These are phyloP conservation scores for Acanthaster planci DNA, from an alignment of 35 echinoderm and acorn worm species.

Conservation along the genomic window DNA sequence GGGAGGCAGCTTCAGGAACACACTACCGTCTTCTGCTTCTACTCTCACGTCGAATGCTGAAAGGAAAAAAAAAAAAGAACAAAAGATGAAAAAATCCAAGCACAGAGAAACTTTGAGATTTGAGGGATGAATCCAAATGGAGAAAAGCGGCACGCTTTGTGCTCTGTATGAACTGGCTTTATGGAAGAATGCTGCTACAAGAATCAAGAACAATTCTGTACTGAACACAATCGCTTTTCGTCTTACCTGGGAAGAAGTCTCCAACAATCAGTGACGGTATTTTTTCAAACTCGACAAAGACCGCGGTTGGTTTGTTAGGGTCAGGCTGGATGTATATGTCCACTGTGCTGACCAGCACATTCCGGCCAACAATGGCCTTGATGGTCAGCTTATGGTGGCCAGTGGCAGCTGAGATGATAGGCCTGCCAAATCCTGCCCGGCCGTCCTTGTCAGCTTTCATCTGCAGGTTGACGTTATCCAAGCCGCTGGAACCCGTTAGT, in stretches of 20 bases:
- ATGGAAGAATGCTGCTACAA: too few species aligned
- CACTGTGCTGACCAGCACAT: constrained; percentile 36
- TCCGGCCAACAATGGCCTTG: constrained; percentile 60
- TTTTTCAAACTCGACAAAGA: constrained; percentile 59
- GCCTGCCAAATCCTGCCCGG: constrained; percentile 68
- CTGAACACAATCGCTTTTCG: too few species aligned
- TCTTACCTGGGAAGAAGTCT: constrained; percentile 75
- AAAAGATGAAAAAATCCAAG: neutral
- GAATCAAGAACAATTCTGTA: too few species aligned
- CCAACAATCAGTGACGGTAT: constrained; percentile 45
- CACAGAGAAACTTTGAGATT: too few species aligned
- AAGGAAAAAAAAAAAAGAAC: constrained; percentile 3
- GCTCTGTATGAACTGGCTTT: too few species aligned
- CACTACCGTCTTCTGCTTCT: constrained; percentile 66
- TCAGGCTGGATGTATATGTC: constrained; percentile 61
- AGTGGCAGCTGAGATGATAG: constrained; percentile 52
- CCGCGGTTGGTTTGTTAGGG: constrained; percentile 40
- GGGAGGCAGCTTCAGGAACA: constrained; percentile 31
- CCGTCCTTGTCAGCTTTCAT: constrained; percentile 53
- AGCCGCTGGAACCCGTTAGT: constrained; percentile 17
- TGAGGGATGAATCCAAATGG: too few species aligned
- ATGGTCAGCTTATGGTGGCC: constrained; percentile 64
- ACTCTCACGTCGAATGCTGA: constrained; percentile 83
- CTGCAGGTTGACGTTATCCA: constrained; percentile 32
- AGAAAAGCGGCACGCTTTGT: too few species aligned